Conservation (phyloP, 2,888 invertebrate genomes). For the Orthosia incerta region DNA sequence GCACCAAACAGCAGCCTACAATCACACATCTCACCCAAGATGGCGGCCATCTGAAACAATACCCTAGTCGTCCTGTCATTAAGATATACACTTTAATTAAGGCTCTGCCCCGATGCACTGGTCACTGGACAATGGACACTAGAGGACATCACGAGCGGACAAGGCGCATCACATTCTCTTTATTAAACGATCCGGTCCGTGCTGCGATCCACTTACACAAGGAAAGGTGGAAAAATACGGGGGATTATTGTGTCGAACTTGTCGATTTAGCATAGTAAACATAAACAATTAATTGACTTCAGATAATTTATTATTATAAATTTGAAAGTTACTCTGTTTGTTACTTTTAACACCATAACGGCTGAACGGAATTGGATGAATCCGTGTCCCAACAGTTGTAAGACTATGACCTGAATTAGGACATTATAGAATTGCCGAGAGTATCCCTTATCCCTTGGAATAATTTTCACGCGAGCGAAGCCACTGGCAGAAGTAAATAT, state of each 20-base stretch:
- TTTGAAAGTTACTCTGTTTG: too few species aligned
- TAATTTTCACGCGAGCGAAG: too few species aligned
- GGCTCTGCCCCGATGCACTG: constrained; percentile 66
- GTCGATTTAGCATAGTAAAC: neutral
- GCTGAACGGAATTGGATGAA: too few species aligned
- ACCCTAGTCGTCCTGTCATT: constrained; percentile 45
- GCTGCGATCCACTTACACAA: constrained; percentile 67
- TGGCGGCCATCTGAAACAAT: constrained; percentile 36
- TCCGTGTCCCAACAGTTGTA: too few species aligned
- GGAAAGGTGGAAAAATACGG: constrained; percentile 36
- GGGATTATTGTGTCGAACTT: constrained; percentile 28
- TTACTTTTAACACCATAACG: too few species aligned
- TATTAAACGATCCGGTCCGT: constrained; percentile 72
- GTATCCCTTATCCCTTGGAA: too few species aligned
- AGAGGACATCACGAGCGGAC: constrained; percentile 64
- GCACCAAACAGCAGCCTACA: neutral
- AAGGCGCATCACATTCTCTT: constrained; percentile 72
- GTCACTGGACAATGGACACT: constrained; percentile 68
- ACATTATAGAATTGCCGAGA: too few species aligned
- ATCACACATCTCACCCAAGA: constrained; percentile 17
- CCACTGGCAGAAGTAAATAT: too few species aligned
- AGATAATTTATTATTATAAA: too few species aligned
- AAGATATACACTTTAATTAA: constrained; percentile 73
- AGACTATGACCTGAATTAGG: too few species aligned
- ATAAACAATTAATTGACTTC: too few species aligned